Conservation (phyloP, 92 coral and sea anemone genomes). For the Pocillopora meandrina region DNA sequence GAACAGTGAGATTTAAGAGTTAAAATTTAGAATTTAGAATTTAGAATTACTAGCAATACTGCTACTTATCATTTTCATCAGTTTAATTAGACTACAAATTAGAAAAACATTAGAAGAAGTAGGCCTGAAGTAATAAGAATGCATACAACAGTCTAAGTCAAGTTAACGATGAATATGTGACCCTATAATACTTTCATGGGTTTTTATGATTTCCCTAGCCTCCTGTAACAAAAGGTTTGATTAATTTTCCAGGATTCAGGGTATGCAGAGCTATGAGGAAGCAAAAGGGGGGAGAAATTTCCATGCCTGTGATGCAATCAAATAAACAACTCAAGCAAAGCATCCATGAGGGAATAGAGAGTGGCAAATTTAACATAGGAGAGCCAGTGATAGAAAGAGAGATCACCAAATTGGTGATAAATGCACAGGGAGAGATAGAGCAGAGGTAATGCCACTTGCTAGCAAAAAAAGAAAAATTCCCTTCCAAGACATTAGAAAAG, state of each 20-base stretch:
- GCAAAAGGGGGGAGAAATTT: conserved; percentile 43
- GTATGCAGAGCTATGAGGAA: conserved; percentile 26
- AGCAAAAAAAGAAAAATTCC: conserved; percentile 51
- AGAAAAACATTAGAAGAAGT: too few relatives aligned
- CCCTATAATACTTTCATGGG: not conserved
- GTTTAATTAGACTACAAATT: too few relatives aligned
- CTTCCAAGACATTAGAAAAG: conserved; percentile 48
- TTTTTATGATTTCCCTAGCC: not conserved
- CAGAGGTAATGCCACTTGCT: conserved; percentile 23
- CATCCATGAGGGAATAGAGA: conserved; percentile 7
- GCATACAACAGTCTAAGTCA: too few relatives aligned
- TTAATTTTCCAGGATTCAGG: conserved; percentile 1
- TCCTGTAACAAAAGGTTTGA: not conserved
- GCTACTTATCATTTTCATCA: too few relatives aligned
- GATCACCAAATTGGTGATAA: conserved; percentile 32
- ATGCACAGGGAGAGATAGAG: conserved; percentile 24
- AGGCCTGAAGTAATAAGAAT: too few relatives aligned
- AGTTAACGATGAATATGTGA: too few relatives aligned
- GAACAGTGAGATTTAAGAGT: too few relatives aligned
- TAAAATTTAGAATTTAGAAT: too few relatives aligned
- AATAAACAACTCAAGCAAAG: conserved; percentile 23
- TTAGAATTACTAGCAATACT: too few relatives aligned
- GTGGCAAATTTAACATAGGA: conserved; percentile 31
- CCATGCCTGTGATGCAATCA: conserved; percentile 30
- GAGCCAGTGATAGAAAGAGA: conserved; percentile 23